Percentiles rank a stretch among this genome's conserved stretches.
Conservation (phyloP, 2,888 invertebrate genomes). For the Cybosia mesomella region DNA sequence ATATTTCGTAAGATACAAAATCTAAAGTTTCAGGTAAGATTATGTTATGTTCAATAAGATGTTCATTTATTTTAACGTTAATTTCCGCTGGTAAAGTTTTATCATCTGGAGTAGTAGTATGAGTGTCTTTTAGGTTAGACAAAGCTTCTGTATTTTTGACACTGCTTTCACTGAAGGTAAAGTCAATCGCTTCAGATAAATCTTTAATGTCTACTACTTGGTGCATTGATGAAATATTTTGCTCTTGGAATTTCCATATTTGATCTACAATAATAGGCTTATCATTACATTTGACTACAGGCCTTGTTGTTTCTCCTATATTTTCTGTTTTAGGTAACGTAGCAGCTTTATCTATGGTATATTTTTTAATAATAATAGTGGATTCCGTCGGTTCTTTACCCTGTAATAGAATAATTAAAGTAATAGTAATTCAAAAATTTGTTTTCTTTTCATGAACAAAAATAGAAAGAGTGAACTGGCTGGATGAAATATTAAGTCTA, state of each 20-base stretch:
- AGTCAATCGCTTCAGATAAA: conserved; percentile 15
- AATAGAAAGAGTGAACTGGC: no score
- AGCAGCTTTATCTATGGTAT: neutral
- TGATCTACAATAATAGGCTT: conserved; percentile 31
- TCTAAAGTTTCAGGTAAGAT: neutral
- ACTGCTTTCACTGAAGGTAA: conserved; percentile 4
- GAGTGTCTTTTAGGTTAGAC: neutral
- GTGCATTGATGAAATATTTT: conserved; percentile 12
- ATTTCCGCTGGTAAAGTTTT: neutral
- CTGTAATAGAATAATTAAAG: conserved; percentile 11
- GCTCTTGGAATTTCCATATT: conserved; percentile 21
- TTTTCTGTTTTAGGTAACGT: neutral
- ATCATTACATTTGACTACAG: neutral
- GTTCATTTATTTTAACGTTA: neutral
- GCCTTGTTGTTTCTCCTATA: neutral
- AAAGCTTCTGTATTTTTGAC: neutral
- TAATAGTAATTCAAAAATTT: neutral
- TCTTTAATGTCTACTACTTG: conserved; percentile 12
- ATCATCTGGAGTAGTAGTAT: neutral
- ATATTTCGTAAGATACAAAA: conserved; percentile 17
- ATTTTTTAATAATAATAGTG: conserved; percentile 20
- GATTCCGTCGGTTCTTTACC: conserved; percentile 22
- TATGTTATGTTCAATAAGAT: neutral
- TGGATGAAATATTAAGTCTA: no score
- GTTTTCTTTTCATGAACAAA: neutral